phyloP scores from a whole-genome alignment of 2,797 vertebrate species.

The Gambusia yucatana region DNA sequence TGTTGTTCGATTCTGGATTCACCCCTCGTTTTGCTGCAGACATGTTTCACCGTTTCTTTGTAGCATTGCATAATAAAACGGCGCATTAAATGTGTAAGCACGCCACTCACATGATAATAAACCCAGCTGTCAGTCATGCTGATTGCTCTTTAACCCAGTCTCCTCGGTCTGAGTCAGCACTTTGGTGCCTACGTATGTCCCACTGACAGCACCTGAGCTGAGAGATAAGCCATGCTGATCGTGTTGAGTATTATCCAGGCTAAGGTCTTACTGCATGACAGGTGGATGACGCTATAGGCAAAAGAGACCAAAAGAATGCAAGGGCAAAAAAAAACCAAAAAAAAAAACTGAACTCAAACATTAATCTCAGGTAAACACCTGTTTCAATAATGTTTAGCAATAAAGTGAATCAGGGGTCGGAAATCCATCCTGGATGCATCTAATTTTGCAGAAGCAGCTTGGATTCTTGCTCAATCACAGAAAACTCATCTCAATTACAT shows the following conservation, averaged over 20 bases:
- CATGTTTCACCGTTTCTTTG: background rate
- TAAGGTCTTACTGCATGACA: conserved; percentile 69
- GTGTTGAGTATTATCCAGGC: conserved; percentile 73
- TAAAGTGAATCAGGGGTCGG: conserved; percentile 5
- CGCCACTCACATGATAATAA: conserved; percentile 25
- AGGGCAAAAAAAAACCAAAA: background rate
- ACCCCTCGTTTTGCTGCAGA: background rate
- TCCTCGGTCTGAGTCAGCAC: conserved; percentile 62
- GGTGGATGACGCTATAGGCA: conserved; percentile 26
- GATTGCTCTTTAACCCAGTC: conserved; percentile 60
- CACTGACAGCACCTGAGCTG: conserved; percentile 63
- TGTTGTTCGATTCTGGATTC: background rate
- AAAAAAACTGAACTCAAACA: background rate
- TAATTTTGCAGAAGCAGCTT: background rate
- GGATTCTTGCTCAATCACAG: background rate
- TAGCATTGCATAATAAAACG: conserved; percentile 8
- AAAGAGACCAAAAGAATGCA: conserved; percentile 21
- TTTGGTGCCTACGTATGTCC: conserved; percentile 57
- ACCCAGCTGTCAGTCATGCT: conserved; percentile 52
- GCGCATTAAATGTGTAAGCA: conserved; percentile 11
- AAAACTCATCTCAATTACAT: background rate
- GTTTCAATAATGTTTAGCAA: conserved; percentile 21
- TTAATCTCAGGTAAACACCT: conserved; percentile 19
- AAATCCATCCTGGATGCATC: conserved; percentile 2
- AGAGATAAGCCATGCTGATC: conserved; percentile 78